These are phyloP conservation scores for Dreissena rostriformis DNA, from an alignment of 1,140 invertebrate species.

Conservation along the genomic window DNA sequence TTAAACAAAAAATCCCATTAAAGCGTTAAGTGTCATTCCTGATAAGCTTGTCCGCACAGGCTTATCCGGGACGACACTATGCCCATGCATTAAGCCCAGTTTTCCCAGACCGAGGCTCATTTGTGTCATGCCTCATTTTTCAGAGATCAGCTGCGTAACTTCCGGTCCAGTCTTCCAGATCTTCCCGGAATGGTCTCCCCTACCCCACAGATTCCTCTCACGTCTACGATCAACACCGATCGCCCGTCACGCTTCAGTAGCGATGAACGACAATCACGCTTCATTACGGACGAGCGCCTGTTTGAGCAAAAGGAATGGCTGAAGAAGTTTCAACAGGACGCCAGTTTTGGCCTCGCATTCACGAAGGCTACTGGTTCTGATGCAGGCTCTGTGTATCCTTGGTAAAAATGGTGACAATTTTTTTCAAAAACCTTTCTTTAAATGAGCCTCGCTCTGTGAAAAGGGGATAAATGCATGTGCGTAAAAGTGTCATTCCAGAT, in stretches of 20 bases:
- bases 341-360: slow-evolving; percentile 58
- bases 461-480: too few relatives aligned
- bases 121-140: too few relatives aligned
- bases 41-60: too few relatives aligned
- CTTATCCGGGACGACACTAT: too few relatives aligned
- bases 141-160: slow-evolving; percentile 70
- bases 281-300: slow-evolving; percentile 67
- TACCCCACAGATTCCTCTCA: slow-evolving; percentile 12
- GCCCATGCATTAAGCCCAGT: too few relatives aligned
- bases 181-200: not conserved
- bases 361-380: slow-evolving; percentile 63
- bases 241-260: slow-evolving; percentile 10
- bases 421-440: not conserved
- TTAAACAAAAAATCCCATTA: too few relatives aligned
- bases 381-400: slow-evolving; percentile 76
- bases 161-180: slow-evolving; percentile 46
- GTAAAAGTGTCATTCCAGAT: too few relatives aligned
- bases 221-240: slow-evolving; percentile 31
- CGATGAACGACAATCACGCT: not conserved
- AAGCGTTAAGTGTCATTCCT: too few relatives aligned
- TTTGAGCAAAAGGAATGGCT: slow-evolving; percentile 76
- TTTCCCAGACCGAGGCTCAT: too few relatives aligned
- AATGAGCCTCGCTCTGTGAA: too few relatives aligned
- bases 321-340: slow-evolving; percentile 70
- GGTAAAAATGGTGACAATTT: not conserved